Evolutionary conservation across 2,797 vertebrate species (phyloP), one percentile per base, ranked within the genome.

Genomic region (Lophius americanus): DNA sequence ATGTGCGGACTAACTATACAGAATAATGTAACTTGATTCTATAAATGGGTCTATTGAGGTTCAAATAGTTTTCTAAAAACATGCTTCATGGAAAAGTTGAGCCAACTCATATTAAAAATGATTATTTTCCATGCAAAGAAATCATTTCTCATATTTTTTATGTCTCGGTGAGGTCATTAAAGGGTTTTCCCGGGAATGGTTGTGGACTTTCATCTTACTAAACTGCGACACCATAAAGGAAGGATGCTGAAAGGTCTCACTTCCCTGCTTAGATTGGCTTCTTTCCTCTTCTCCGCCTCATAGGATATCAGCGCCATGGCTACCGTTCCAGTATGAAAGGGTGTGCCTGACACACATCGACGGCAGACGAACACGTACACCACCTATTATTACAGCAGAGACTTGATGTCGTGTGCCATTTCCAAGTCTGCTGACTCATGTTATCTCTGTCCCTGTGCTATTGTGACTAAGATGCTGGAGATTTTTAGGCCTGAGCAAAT

Each of bases 301-400:
- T 42, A 64, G 76, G 78, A 79, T 57, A 67, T 42, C 9, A 70
- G 49, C 62, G 48, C 61, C 69, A 77, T 64, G 82, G 78, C 73
- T 73, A 81, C 80, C 49, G 64, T 66, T 56, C 49, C 51, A 70
- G 46, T 70, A 82, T 76, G 55, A 42, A 69, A 77, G 88, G 82
- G 83, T 78, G 86, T 81, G 85, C 35, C 63, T 10, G 39, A 23
- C 56, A 77, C 60, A 79, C 73, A 76, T 65, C 37, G 64, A 60
- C 51, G 60, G 49, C 60, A 74, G 75, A 81, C 66, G 61, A 60
- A 8, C 42, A 73, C n/a, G 32, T 37, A 58, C 71, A 65, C 60
- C 85, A 69, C 72, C 72, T 58, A 73, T 57, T 50, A 49, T 54
- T 46, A 36, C 56, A 73, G 70, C 77, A 2, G 64, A 60, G 44